A percentile compares a stretch with the other conserved stretches of the same genome.
phyloP scores from a whole-genome alignment of 1,140 invertebrate genomes.

The Formica exsecta region DNA sequence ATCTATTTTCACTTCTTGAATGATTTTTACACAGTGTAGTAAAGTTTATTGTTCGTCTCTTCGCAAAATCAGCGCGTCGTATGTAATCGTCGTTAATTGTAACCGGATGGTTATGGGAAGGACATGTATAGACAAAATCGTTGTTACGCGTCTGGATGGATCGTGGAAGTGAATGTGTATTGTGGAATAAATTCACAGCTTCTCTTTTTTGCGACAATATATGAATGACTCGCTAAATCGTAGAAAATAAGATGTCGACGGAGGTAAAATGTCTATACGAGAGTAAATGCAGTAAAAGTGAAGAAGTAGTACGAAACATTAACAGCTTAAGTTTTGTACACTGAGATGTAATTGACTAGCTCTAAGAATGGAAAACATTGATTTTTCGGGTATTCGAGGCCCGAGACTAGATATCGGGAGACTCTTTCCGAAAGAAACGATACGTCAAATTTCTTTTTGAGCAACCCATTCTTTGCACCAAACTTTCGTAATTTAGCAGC shows the following conservation, averaged over 20 bases:
- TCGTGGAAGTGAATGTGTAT: background rate
- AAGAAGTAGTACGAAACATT: constrained; percentile 75
- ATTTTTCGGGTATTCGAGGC: constrained; percentile 79
- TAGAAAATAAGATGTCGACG: background rate
- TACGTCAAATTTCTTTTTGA: constrained; percentile 7
- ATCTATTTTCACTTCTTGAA: constrained; percentile 27
- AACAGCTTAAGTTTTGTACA: constrained; percentile 82
- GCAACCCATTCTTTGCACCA: background rate
- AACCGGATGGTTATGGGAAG: background rate
- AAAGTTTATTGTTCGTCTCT: constrained; percentile 6
- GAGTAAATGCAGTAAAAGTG: constrained; percentile 46
- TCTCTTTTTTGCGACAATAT: background rate
- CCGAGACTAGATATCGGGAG: constrained; percentile 77
- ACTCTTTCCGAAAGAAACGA: constrained; percentile 44
- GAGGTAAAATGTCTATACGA: constrained; percentile 37
- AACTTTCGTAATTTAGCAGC: constrained; percentile 22
- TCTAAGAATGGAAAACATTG: constrained; percentile 85
- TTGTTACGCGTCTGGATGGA: background rate
- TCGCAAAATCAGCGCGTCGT: background rate
- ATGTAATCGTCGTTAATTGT: background rate
- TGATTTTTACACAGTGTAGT: constrained; percentile 9
- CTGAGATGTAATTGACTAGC: constrained; percentile 80
- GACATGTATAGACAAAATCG: constrained; percentile 3
- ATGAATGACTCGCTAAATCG: background rate
- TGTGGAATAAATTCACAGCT: background rate